phyloP scores from a whole-genome alignment of 1,140 invertebrate species.

The Diachasmimorpha longicaudata region DNA sequence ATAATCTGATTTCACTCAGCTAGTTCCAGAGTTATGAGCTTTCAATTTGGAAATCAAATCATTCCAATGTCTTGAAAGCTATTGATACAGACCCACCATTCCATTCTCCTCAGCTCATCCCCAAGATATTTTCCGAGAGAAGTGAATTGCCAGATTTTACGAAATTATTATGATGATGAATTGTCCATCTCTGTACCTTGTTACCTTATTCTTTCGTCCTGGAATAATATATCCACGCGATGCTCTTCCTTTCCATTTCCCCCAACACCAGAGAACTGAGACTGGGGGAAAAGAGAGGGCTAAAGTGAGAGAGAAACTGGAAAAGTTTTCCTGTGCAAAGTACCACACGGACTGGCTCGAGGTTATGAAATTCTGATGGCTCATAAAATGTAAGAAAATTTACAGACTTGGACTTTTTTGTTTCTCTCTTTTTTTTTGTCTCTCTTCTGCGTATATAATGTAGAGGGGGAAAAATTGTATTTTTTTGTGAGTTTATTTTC shows the following conservation, averaged over 20 bases:
- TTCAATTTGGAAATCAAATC: not conserved
- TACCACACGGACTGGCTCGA: conserved; percentile 64
- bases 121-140: not conserved
- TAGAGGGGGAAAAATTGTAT: conserved; percentile 33
- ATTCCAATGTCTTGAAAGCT: not conserved
- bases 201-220: conserved; percentile 2
- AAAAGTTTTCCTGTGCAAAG: conserved; percentile 63
- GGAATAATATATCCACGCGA: not conserved
- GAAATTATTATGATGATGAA: conserved; percentile 3
- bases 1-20: too few species aligned
- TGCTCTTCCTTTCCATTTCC: not conserved
- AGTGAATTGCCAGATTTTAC: not conserved
- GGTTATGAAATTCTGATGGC: conserved; percentile 66
- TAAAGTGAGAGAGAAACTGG: conserved; percentile 31
- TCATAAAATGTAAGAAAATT: conserved; percentile 67
- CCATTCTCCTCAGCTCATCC: not conserved
- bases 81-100: not conserved
- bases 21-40: too few species aligned
- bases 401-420: conserved; percentile 50
- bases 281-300: not conserved
- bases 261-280: not conserved
- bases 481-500: conserved; percentile 2
- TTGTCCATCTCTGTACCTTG: not conserved
- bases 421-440: conserved; percentile 32
- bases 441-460: conserved; percentile 27